Base-by-base conservation (phyloP, 2,113 vertebrate genomes). In the Syngnathus typhle region DNA sequence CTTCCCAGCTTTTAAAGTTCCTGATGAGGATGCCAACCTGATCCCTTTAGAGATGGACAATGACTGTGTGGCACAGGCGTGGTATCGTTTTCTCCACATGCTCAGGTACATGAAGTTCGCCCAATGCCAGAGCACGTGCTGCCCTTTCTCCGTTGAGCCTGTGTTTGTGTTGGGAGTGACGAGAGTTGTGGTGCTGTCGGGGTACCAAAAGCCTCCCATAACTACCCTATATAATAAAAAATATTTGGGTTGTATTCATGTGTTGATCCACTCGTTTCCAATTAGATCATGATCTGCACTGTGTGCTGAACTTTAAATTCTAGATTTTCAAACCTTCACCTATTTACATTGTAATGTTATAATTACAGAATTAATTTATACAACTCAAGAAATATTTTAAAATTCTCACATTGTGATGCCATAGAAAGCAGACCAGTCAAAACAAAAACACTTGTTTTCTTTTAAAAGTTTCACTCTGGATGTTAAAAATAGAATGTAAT, bases 41-140 rank as follows among this genome's bases (percentile, higher is more conserved):
- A 97, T 98, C 69, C 95, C 95, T 76, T 83, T 94, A 49, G 95
- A 98, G 82, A 98, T 98, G 95, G 94, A 96, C 87, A 95, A 92
- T 18, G 96, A 98, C 80, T 98, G 96, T 0, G 82, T 98, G 79
- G 93, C 95, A 55, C 96, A 98, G 87, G 95, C 95, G 0, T 98
- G 96, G 96, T 98, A 97, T 89, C 94, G 96, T 70, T 96, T 98
- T 88, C 92, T 98, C 76, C 96, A 98, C 88, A 98, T 98, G 94
- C 91, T 98, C 75, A 96, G 95, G 96, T 98, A 86, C 21, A 18
- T 46, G 43, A 39, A 19, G 5, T 7, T 36, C 2, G 4, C 15
- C 60, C 1, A 44, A 11, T 66, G n/a, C 21, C 41, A 46, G 7
- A 44, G 18, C 0, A 32, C 36, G 23, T 10, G 10, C n/a, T 52